phyloP scores from a whole-genome alignment of 2,888 invertebrate species.

The Steinernema hermaphroditum region DNA sequence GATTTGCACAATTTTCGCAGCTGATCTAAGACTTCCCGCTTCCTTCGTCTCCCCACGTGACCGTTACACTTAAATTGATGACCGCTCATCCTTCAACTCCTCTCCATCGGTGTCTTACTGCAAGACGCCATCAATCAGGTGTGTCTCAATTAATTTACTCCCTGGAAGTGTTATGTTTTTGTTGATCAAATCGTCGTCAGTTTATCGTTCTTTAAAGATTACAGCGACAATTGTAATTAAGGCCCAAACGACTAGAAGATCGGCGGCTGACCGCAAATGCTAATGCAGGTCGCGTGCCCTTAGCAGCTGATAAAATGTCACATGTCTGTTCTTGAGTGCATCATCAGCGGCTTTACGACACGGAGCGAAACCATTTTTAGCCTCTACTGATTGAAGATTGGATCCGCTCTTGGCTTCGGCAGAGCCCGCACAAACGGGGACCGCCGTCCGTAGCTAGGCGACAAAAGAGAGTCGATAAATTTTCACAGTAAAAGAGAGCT shows the following conservation, averaged over 20 bases:
- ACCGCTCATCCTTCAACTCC: slow-evolving; percentile 8
- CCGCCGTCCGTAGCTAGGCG: too few species aligned
- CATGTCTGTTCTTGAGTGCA: slow-evolving; percentile 25
- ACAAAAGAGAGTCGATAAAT: too few species aligned
- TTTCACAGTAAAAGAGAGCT: too few species aligned
- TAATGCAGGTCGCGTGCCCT: not conserved
- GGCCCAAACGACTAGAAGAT: not conserved
- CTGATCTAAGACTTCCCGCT: slow-evolving; percentile 25
- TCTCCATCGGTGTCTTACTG: not conserved
- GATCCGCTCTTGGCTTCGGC: too few species aligned
- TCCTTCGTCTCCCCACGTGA: slow-evolving; percentile 6
- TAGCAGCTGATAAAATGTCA: not conserved
- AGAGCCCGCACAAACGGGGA: too few species aligned
- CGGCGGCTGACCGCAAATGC: not conserved
- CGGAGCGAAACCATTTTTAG: too few species aligned
- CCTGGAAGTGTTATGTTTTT: not conserved
- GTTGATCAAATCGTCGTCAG: not conserved
- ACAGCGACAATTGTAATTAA: not conserved
- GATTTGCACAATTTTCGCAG: not conserved
- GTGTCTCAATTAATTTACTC: not conserved
- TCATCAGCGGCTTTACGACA: too few species aligned
- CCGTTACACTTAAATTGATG: slow-evolving; percentile 27
- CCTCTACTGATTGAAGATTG: too few species aligned
- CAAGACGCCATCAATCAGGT: slow-evolving; percentile 2
- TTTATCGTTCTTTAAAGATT: not conserved